These are phyloP conservation scores for Tetanocera ferruginea DNA, from an alignment of 2,888 invertebrate genomes.

Conservation along the genomic window DNA sequence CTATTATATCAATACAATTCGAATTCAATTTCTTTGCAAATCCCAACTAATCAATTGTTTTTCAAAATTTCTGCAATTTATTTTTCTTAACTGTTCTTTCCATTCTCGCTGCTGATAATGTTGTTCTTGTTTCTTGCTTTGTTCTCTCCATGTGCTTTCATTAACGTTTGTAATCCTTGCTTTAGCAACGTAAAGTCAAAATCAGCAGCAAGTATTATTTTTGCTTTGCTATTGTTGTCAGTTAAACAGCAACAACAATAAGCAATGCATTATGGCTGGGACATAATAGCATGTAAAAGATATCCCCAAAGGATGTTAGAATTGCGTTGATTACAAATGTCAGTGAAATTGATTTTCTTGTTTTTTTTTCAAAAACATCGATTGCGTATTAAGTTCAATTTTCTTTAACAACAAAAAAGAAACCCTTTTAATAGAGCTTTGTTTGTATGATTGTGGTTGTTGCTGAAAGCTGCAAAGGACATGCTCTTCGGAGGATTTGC, in stretches of 20 bases:
- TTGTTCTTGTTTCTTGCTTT: too few species aligned
- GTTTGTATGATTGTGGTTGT: background rate
- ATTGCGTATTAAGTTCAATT: slow-evolving; percentile 5
- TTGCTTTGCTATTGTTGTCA: background rate
- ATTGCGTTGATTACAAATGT: slow-evolving; percentile 22
- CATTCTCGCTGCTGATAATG: background rate
- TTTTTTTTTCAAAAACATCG: background rate
- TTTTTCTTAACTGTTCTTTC: background rate
- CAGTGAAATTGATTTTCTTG: slow-evolving; percentile 3
- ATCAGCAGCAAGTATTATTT: background rate
- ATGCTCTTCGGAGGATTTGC: background rate
- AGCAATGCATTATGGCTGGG: background rate
- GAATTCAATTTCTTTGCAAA: slow-evolving; percentile 43
- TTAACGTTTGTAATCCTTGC: too few species aligned
- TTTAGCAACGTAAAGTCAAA: background rate
- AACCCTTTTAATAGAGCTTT: slow-evolving; percentile 19
- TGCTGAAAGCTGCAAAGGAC: slow-evolving; percentile 13
- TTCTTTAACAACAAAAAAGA: background rate
- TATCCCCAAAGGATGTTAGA: slow-evolving; percentile 4
- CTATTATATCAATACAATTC: slow-evolving; percentile 19
- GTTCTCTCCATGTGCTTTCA: too few species aligned
- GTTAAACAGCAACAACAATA: background rate
- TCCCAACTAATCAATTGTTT: slow-evolving; percentile 66
- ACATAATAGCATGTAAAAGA: background rate
- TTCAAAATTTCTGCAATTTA: slow-evolving; percentile 20